Conservation (phyloP, 2,113 vertebrate genomes). For the Nothocercus nigrocapillus region DNA sequence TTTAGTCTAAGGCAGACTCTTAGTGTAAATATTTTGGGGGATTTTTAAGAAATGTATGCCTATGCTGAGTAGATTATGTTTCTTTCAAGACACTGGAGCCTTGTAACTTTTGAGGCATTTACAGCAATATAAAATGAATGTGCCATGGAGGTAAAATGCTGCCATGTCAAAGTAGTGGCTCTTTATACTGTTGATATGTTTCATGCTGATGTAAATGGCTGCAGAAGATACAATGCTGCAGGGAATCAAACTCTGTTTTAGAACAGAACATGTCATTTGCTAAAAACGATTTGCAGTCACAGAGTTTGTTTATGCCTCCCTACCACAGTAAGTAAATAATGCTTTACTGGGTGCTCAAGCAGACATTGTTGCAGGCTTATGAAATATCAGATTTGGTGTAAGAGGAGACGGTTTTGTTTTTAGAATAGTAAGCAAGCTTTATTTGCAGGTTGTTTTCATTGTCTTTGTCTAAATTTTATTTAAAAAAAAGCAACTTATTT, state of each 20-base stretch:
- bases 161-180: not conserved
- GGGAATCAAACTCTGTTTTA: not conserved
- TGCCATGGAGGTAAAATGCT: not conserved
- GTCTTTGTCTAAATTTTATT: not conserved
- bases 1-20: not conserved
- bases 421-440: not conserved
- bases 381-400: not conserved
- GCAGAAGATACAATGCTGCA: not conserved
- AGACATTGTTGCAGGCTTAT: not conserved
- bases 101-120: not conserved
- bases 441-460: not conserved
- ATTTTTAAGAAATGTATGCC: not conserved
- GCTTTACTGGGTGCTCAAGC: not conserved
- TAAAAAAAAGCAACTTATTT: not conserved
- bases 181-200: not conserved
- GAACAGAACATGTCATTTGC: not conserved
- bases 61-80: not conserved
- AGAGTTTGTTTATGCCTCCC: not conserved
- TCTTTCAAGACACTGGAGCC: not conserved
- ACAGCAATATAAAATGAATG: not conserved
- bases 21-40: fast-evolving
- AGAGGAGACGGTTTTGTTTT: not conserved
- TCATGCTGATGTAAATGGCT: not conserved
- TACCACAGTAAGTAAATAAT: not conserved
- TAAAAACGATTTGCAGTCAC: not conserved